A percentile compares a stretch with the other conserved stretches of the same genome.
These are phyloP conservation scores for Diogma glabrata DNA, from an alignment of 2,888 invertebrate genomes.

Conservation along the genomic window DNA sequence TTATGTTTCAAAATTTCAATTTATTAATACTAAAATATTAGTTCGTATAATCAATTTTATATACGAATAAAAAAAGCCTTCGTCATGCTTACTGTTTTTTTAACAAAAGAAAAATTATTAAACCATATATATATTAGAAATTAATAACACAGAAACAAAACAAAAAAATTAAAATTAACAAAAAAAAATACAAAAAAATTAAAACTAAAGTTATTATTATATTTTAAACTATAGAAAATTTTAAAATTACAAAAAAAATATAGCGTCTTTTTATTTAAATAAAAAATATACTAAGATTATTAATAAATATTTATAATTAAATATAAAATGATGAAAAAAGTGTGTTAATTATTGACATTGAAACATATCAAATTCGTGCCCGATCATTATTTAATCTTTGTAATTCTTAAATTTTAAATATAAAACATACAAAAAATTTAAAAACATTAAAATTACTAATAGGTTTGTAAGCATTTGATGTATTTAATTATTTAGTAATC, in stretches of 20 bases:
- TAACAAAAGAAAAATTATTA: background rate
- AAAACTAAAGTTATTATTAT: conserved; percentile 1
- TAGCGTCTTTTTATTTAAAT: background rate
- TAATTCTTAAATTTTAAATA: conserved; percentile 6
- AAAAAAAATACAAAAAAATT: background rate
- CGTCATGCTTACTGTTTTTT: too few species aligned
- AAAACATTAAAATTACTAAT: background rate
- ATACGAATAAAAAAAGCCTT: too few species aligned
- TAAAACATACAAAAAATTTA: background rate
- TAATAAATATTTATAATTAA: conserved; percentile 13
- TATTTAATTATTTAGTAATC: conserved; percentile 3
- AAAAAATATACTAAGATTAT: conserved; percentile 8
- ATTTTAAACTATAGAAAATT: background rate
- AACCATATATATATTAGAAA: background rate
- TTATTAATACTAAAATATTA: too few species aligned
- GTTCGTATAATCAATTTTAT: too few species aligned
- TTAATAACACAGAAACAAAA: background rate
- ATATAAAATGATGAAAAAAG: conserved; percentile 16
- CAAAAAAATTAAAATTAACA: too few species aligned
- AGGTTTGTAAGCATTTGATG: conserved; percentile 5
- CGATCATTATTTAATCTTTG: conserved; percentile 25
- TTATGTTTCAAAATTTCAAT: too few species aligned
- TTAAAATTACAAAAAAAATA: conserved; percentile 8
- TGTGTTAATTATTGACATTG: conserved; percentile 24
- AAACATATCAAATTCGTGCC: conserved; percentile 40